phyloP scores from a whole-genome alignment of 2,888 invertebrate species.

The Athalia cordata region DNA sequence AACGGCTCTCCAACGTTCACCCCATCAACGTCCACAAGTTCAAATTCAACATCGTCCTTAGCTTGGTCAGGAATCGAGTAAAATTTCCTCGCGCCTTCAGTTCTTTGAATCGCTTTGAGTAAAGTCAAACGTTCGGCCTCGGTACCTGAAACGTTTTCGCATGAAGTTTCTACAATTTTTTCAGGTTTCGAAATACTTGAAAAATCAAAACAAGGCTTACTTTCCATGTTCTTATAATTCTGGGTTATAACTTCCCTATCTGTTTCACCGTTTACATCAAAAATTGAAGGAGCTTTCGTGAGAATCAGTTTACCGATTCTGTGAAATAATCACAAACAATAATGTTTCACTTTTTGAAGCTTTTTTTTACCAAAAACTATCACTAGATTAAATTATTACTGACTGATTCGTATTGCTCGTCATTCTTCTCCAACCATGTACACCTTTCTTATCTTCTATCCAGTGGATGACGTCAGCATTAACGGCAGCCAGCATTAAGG shows the following conservation, averaged over 20 bases:
- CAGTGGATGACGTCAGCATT: constrained; percentile 90
- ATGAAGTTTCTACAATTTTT: background rate
- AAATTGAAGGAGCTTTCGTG: constrained; percentile 84
- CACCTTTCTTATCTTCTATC: constrained; percentile 81
- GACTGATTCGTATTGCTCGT: constrained; percentile 85
- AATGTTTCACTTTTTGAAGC: background rate
- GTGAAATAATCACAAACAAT: constrained; percentile 53
- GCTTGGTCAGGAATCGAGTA: constrained; percentile 77
- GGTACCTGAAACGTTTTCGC: constrained; percentile 73
- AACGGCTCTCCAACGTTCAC: constrained; percentile 84
- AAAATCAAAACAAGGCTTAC: constrained; percentile 60
- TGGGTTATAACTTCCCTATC: constrained; percentile 83
- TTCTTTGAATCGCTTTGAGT: constrained; percentile 83
- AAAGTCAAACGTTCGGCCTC: constrained; percentile 85
- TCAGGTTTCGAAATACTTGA: background rate
- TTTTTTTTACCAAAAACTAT: too few species aligned
- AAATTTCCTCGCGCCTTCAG: constrained; percentile 81
- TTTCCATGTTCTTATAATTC: constrained; percentile 84
- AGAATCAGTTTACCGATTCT: constrained; percentile 85
- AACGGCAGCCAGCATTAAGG: constrained; percentile 87
- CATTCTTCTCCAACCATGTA: constrained; percentile 81
- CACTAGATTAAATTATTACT: constrained; percentile 63
- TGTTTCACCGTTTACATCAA: constrained; percentile 82
- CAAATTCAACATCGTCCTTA: constrained; percentile 80
- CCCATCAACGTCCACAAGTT: constrained; percentile 80